phyloP scores from a whole-genome alignment of 1,140 invertebrate species.

The Brachionus manjavacas region DNA sequence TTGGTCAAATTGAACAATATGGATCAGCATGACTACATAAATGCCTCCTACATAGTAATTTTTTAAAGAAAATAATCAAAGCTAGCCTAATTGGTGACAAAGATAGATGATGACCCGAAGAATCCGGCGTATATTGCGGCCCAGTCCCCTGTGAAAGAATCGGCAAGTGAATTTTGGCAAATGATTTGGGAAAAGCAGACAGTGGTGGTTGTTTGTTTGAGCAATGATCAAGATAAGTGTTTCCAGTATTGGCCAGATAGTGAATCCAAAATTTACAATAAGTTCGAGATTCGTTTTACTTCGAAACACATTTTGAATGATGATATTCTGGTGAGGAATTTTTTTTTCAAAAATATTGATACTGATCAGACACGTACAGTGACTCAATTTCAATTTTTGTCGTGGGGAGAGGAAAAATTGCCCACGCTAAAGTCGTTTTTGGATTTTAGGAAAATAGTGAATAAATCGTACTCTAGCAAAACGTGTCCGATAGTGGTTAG shows the following conservation, averaged over 20 bases:
- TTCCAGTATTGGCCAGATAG: constrained; percentile 95
- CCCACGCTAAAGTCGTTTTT: constrained; percentile 85
- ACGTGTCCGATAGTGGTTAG: constrained; percentile 98
- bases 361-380: constrained; percentile 95
- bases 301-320: constrained; percentile 99
- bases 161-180: constrained; percentile 73
- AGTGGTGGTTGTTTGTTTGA: constrained; percentile 89
- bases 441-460: constrained; percentile 96
- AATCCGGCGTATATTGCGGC: constrained; percentile 71
- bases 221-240: constrained; percentile 77
- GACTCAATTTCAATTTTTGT: constrained; percentile 97
- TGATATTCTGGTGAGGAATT: constrained; percentile 93
- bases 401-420: constrained; percentile 87
- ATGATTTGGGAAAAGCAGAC: constrained; percentile 97
- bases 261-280: constrained; percentile 91
- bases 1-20: constrained; percentile 73
- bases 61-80: background rate
- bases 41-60: constrained; percentile 88
- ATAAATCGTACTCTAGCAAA: constrained; percentile 93
- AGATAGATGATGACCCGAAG: constrained; percentile 42
- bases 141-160: constrained; percentile 83
- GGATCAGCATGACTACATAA: constrained; percentile 75
- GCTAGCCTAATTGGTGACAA: background rate
- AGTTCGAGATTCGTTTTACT: constrained; percentile 92
- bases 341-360: constrained; percentile 94